phyloP scores from a whole-genome alignment of 2,888 invertebrate species.

The Caenorhabditis plicata region DNA sequence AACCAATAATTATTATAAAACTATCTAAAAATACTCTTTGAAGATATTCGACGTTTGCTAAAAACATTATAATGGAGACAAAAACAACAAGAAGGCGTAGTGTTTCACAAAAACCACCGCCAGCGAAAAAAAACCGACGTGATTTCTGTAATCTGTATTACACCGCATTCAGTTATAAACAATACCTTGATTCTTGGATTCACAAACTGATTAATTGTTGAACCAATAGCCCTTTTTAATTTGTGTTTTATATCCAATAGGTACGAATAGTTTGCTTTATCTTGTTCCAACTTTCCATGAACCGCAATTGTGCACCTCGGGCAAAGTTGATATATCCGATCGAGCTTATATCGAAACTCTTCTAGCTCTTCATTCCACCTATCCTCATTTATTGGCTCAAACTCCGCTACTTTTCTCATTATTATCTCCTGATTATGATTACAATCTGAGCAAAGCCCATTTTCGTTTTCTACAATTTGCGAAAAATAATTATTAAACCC shows the following conservation, averaged over 20 bases:
- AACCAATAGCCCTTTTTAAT: conserved; percentile 15
- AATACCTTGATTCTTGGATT: conserved; percentile 1
- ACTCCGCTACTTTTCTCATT: conserved; percentile 32
- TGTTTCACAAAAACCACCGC: conserved; percentile 25
- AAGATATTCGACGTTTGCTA: conserved; percentile 28
- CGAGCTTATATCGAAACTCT: conserved; percentile 37
- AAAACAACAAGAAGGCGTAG: conserved; percentile 16
- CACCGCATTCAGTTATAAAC: background rate
- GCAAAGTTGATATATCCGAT: conserved; percentile 47
- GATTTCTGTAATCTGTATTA: conserved; percentile 2
- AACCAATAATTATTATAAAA: background rate
- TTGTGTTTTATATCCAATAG: conserved; percentile 14
- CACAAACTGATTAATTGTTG: conserved; percentile 13
- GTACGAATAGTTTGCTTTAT: conserved; percentile 35
- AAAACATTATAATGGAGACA: conserved; percentile 11
- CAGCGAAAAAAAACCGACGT: conserved; percentile 32
- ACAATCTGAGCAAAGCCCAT: conserved; percentile 46
- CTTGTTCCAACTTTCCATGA: conserved; percentile 39
- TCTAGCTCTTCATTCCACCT: conserved; percentile 47
- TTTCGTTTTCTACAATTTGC: conserved; percentile 15
- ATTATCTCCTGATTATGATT: conserved; percentile 42
- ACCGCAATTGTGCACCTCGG: conserved; percentile 37
- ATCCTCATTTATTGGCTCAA: conserved; percentile 48
- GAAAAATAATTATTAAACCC: background rate
- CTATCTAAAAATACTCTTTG: conserved; percentile 28